Evolutionary conservation across 2,888 invertebrate genomes (phyloP), one percentile per base, ranked within the genome.

Genomic region (Calameuta filiformis): DNA sequence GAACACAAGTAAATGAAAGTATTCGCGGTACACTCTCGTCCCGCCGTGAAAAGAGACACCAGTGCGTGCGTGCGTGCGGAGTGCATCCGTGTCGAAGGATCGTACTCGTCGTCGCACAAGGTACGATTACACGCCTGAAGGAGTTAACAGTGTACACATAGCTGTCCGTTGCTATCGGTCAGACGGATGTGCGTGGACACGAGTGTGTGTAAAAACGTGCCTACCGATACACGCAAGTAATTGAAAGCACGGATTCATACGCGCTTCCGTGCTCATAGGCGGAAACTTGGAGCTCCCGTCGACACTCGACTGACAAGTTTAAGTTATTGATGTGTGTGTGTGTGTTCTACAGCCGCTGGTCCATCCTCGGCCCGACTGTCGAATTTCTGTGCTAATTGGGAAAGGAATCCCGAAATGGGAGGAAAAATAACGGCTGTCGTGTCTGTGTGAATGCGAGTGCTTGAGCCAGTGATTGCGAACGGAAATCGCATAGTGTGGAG

Each of bases 1-100:
- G 35, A n/a, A 76, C 56, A 31, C 35, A 69, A 40, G 68, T 56
- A 76, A 40, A 68, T 35, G 23, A 40, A 79, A 75, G 35, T 35
- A 68, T 11, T 31, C 68, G 69, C 76, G 69, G 69, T 74, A 75
- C 73, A 6, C 40, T 40, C 6, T 15, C 40, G 40, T 40, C 15
- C 40, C 40, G 40, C 4, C 40, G 40, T 40, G 40, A 40, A 40
- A 40, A 40, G 4, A 40, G 40, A 40, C 40, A 40, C 15, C 40
- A 40, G 69, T 23, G 31, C n/a, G 37, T 30, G 69, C 35, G n/a
- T n/a, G 33, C 40, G 40, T 40, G 40, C 15, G 15, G 40, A 40
- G 40, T 40, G 40, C 40, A 40, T 15, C 40, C 15, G 40, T 40
- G 40, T 6, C 40, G 15, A 15, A 40, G 40, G 40, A 40, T 40